These are phyloP conservation scores for Syndactyla subalaris DNA, from an alignment of 2,797 vertebrate genomes.

Conservation along the genomic window DNA sequence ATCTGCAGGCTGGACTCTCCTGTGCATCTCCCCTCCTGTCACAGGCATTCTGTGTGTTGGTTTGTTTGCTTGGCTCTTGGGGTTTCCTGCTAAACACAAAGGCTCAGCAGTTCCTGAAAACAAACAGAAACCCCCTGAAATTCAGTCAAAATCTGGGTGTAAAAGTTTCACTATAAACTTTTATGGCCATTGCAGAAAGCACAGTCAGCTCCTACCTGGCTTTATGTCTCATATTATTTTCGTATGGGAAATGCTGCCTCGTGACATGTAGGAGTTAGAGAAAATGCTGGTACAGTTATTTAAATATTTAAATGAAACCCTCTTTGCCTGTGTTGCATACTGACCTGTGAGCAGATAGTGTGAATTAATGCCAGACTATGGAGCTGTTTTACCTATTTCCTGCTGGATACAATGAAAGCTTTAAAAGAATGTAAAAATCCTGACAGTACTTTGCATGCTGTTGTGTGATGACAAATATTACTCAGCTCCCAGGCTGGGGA, in stretches of 20 bases:
- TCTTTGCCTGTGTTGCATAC: not conserved
- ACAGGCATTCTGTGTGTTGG: not conserved
- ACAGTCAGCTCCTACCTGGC: not conserved
- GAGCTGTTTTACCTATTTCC: not conserved
- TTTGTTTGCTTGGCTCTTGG: not conserved
- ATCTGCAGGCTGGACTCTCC: not conserved
- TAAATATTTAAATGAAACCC: not conserved
- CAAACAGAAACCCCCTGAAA: not conserved
- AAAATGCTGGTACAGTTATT: not conserved
- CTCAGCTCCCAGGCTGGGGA: not conserved
- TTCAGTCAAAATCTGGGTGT: not conserved
- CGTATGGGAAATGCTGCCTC: not conserved
- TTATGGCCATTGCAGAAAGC: not conserved
- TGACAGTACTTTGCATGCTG: not conserved
- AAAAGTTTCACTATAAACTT: not conserved
- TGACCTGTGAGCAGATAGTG: not conserved
- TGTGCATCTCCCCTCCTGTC: not conserved
- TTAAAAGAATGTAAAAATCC: not conserved
- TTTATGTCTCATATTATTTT: not conserved
- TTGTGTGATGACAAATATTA: not conserved
- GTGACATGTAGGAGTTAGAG: not conserved
- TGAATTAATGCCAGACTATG: not conserved
- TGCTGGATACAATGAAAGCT: not conserved
- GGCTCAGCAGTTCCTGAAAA: slow-evolving; percentile 1
- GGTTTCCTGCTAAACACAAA: not conserved